These are phyloP conservation scores for Oncorhynchus masou DNA, from an alignment of 2,113 vertebrate species.

Conservation along the genomic window DNA sequence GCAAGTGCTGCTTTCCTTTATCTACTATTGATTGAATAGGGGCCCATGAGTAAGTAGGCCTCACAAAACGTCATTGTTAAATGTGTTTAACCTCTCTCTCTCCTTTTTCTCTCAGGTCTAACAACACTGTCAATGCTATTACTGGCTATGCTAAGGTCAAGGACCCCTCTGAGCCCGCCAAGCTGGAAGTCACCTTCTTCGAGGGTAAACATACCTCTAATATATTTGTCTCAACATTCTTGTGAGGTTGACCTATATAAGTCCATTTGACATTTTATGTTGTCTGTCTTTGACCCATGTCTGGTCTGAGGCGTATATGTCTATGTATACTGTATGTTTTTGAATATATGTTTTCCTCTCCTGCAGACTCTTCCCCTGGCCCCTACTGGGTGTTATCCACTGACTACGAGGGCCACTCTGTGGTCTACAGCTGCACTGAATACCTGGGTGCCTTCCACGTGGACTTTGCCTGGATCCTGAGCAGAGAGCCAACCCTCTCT, in stretches of 20 bases:
- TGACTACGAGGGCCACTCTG: constrained; percentile 79
- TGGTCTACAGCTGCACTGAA: constrained; percentile 83
- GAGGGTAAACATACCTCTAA: constrained; percentile 38
- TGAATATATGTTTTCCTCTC: not conserved
- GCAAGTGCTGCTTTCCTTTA: too few relatives aligned
- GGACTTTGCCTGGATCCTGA: constrained; percentile 81
- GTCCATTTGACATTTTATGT: not conserved
- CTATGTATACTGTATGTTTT: not conserved
- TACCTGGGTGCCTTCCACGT: constrained; percentile 66
- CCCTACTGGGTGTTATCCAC: constrained; percentile 85
- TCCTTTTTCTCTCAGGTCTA: constrained; percentile 23
- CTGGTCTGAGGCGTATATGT: too few relatives aligned
- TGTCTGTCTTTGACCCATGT: too few relatives aligned
- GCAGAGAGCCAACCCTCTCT: constrained; percentile 74
- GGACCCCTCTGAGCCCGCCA: constrained; percentile 57
- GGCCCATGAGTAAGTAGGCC: too few relatives aligned
- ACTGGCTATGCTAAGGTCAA: constrained; percentile 45
- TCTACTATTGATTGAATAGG: too few relatives aligned
- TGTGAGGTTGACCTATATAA: not conserved
- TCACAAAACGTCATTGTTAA: not conserved
- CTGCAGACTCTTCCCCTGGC: constrained; percentile 69
- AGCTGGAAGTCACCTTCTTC: constrained; percentile 63
- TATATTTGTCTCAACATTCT: not conserved
- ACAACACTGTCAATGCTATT: constrained; percentile 45
- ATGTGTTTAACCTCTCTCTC: not conserved